Evolutionary conservation across 2,113 vertebrate genomes (phyloP).

Genomic region (Oxygymnocypris stewartii): DNA sequence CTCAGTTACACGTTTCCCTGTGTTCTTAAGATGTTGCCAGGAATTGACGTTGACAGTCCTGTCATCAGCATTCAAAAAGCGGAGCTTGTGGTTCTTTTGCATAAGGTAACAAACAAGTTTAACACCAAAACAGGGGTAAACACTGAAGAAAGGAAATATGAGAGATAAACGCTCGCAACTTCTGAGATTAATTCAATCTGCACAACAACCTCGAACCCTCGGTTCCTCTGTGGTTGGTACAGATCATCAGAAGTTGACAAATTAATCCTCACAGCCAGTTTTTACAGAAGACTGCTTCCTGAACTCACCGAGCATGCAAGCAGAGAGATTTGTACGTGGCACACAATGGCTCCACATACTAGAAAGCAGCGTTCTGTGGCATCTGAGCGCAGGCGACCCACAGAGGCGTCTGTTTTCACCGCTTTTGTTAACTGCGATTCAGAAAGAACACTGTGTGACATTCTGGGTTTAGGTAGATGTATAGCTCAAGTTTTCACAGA

Average conservation of each 20-base stretch:
- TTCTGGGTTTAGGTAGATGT: neutral
- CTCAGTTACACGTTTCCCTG: conserved; percentile 25
- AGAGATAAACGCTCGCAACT: conserved; percentile 25
- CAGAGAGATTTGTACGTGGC: conserved; percentile 16
- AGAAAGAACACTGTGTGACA: neutral
- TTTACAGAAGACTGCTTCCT: conserved; percentile 50
- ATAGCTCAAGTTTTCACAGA: neutral
- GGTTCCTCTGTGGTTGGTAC: conserved; percentile 32
- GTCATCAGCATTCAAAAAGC: conserved; percentile 7
- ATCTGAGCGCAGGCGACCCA: neutral
- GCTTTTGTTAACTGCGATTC: conserved; percentile 3
- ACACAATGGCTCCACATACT: conserved; percentile 25
- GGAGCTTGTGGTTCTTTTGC: neutral
- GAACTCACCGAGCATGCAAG: conserved; percentile 49
- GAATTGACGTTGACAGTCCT: conserved; percentile 36
- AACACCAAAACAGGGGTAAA: conserved; percentile 18
- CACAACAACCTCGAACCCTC: conserved; percentile 3
- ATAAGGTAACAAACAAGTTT: conserved; percentile 28
- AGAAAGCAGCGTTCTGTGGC: neutral
- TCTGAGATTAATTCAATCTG: conserved; percentile 48
- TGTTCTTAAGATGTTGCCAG: conserved; percentile 44
- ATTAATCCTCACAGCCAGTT: conserved; percentile 48
- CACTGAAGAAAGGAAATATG: neutral
- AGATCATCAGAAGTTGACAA: conserved; percentile 57
- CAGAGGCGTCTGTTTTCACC: neutral